Base-by-base conservation (phyloP, 2,797 vertebrate genomes). In the Micromesistius poutassou region DNA sequence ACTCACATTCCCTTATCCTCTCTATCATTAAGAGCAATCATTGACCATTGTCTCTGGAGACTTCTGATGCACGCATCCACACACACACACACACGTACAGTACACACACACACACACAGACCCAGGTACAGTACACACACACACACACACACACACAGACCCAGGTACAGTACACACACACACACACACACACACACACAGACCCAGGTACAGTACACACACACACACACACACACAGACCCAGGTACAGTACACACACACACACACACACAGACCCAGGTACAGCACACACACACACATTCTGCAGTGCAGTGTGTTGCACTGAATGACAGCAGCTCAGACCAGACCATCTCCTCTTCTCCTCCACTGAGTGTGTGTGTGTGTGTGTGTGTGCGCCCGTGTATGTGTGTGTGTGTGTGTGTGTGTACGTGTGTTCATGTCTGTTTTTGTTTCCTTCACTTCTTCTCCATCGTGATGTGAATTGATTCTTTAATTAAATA, bases 221-320 rank as follows among this genome's bases (percentile, higher is more conserved):
- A n/a, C 9, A 33, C 38, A 30, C 28, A 75, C 4, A 2, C 35
- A 74, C 33, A 78, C 71, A 77, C 62, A 78, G 71, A 85, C 42
- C 62, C 76, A 78, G 10, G 46, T 2, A 30, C 25, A 30, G 28
- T 33, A 75, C 46, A 62, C 30, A 33, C 19, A 62, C 74, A 75
- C n/a, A 7, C 30, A 75, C 74, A 36, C 66, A 77, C 71, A 78
- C 62, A 79, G 71, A 84, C 36, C 62, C 77, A 79, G 9, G 30
- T 9, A 28, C 36, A n/a, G 16, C 25, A 73, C n/a, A n/a, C n/a
- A n/a, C n/a, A n/a, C n/a, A 31, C 33, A 73, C 72, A 77, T 86
- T 80, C 88, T 87, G 83, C 90, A 78, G 6, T 91, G 90, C 85
- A 93, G 91, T 91, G 90, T 82, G 81, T 87, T 87, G 84, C 84